These are phyloP conservation scores for Morus bassanus DNA, from an alignment of 2,797 vertebrate genomes.

Conservation along the genomic window DNA sequence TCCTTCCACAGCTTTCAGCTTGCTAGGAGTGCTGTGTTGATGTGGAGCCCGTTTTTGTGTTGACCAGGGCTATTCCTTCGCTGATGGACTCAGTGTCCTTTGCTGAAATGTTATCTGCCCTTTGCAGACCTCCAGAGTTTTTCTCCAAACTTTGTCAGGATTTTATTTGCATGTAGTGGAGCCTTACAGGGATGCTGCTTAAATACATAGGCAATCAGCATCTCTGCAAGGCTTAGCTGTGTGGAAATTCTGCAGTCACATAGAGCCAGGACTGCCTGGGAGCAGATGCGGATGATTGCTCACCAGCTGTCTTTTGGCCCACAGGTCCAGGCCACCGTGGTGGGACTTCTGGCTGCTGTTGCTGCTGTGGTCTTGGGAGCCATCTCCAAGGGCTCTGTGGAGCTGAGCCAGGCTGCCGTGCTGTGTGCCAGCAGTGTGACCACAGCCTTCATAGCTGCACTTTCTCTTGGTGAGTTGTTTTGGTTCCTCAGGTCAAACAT, in stretches of 20 bases:
- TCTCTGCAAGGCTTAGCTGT: neutral
- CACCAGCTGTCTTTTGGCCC: slow-evolving; percentile 13
- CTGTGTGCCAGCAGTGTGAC: slow-evolving; percentile 93
- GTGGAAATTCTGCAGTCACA: neutral
- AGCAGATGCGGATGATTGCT: neutral
- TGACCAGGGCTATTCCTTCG: neutral
- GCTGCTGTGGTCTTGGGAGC: slow-evolving; percentile 87
- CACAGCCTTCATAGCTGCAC: slow-evolving; percentile 91
- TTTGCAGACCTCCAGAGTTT: neutral
- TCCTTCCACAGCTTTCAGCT: neutral
- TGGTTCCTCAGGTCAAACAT: neutral
- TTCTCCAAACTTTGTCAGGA: neutral
- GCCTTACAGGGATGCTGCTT: neutral
- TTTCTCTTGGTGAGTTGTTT: slow-evolving; percentile 85
- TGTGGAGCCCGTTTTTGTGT: neutral
- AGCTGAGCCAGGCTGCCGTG: slow-evolving; percentile 84
- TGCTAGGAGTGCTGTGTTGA: neutral
- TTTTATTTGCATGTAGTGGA: neutral
- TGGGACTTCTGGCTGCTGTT: slow-evolving; percentile 91
- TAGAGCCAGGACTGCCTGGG: neutral
- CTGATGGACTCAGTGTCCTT: neutral
- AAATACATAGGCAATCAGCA: neutral
- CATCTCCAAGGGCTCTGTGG: slow-evolving; percentile 83
- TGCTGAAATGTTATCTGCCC: slow-evolving; percentile 20
- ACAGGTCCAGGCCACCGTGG: slow-evolving; percentile 93